A percentile compares a stretch with the other conserved stretches of the same genome.
These are phyloP conservation scores for Gambusia yucatana DNA, from an alignment of 2,797 vertebrate genomes.

Conservation along the genomic window DNA sequence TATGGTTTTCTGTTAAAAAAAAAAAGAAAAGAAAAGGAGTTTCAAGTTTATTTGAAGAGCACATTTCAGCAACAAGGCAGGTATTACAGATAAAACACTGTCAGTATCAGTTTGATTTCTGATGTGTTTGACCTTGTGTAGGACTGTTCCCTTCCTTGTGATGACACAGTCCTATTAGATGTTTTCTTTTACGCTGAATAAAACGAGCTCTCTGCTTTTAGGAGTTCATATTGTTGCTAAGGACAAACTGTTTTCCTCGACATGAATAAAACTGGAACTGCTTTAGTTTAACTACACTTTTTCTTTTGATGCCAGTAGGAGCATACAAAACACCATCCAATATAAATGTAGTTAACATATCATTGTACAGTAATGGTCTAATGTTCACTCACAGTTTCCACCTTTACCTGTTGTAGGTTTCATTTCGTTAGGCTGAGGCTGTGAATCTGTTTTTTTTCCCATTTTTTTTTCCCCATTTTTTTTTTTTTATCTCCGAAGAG, in stretches of 20 bases:
- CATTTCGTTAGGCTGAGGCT: neutral
- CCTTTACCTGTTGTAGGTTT: neutral
- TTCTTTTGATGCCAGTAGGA: neutral
- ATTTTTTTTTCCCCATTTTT: neutral
- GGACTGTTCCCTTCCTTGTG: neutral
- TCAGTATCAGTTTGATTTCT: neutral
- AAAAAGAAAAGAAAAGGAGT: neutral
- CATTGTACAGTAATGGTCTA: neutral
- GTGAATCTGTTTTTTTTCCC: neutral
- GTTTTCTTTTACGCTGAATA: neutral
- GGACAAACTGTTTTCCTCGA: neutral
- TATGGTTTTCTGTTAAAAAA: neutral
- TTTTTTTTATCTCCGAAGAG: no score
- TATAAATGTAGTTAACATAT: neutral
- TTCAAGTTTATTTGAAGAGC: no score
- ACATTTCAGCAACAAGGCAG: no score
- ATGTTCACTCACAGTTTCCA: neutral
- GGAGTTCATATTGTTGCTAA: neutral
- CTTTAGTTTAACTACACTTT: neutral
- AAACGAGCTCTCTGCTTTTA: neutral
- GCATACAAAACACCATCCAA: neutral
- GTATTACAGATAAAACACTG: neutral
- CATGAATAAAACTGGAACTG: neutral
- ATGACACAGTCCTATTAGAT: neutral
- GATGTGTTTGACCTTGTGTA: neutral